Evolutionary conservation across 1,140 invertebrate species (phyloP).

Genomic region (Dysdera silvatica): DNA sequence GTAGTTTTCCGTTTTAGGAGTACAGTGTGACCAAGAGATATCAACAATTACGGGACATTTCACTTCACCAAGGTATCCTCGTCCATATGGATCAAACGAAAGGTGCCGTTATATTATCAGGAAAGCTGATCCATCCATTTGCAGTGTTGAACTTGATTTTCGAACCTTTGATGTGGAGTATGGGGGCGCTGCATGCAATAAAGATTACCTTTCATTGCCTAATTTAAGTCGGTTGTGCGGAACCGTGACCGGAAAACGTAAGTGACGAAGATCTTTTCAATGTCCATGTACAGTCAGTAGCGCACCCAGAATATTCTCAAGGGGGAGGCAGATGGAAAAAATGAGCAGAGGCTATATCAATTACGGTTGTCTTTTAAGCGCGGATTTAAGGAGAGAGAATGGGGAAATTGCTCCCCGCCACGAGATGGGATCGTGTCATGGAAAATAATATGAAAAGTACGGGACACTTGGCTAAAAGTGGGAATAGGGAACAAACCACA

Average conservation of each 20-base stretch:
- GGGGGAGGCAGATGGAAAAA: too few species aligned
- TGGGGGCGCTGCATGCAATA: slow-evolving; percentile 17
- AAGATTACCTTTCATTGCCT: slow-evolving; percentile 33
- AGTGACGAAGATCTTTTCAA: not conserved
- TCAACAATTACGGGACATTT: slow-evolving; percentile 21
- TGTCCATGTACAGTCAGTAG: not conserved
- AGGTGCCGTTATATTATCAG: slow-evolving; percentile 26
- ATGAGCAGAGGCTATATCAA: too few species aligned
- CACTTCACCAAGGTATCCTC: slow-evolving; percentile 32
- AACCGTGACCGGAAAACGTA: slow-evolving; percentile 17
- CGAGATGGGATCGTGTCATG: too few species aligned
- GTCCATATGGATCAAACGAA: slow-evolving; percentile 28
- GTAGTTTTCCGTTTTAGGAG: not conserved
- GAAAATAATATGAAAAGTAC: too few species aligned
- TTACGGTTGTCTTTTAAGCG: too few species aligned
- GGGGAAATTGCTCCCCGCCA: too few species aligned
- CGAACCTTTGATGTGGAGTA: slow-evolving; percentile 33
- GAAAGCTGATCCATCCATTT: slow-evolving; percentile 29
- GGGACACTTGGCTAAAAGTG: too few species aligned
- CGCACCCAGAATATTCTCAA: not conserved
- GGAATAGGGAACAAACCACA: too few species aligned
- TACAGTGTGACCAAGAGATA: slow-evolving; percentile 25
- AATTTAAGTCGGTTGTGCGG: slow-evolving; percentile 31
- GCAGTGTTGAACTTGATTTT: slow-evolving; percentile 33
- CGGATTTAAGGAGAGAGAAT: too few species aligned